phyloP scores from a whole-genome alignment of 2,797 vertebrate species.

The Mareca strepera region DNA sequence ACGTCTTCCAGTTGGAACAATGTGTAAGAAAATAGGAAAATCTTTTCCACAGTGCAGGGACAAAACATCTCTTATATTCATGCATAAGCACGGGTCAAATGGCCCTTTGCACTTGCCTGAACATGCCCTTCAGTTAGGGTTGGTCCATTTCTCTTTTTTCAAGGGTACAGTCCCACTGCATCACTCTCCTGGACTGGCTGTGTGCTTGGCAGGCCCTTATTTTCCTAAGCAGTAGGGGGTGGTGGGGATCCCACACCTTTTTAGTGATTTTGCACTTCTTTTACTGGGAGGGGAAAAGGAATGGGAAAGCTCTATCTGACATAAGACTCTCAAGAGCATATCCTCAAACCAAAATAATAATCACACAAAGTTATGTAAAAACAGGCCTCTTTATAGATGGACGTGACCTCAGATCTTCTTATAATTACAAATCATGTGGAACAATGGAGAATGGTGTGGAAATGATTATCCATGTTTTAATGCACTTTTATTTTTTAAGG shows the following conservation, averaged over 20 bases:
- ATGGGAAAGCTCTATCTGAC: background rate
- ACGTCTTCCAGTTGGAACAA: background rate
- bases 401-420: background rate
- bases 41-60: background rate
- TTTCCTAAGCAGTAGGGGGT: background rate
- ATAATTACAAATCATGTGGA: background rate
- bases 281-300: background rate
- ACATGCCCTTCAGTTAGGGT: background rate
- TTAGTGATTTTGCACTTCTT: background rate
- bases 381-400: background rate
- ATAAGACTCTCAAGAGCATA: background rate
- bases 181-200: background rate
- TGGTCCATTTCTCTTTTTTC: background rate
- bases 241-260: too few species aligned
- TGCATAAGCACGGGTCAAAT: background rate
- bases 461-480: background rate
- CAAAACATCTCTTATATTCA: background rate
- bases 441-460: background rate
- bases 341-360: background rate
- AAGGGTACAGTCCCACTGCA: background rate
- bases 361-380: background rate
- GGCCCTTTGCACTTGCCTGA: background rate
- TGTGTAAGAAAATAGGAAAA: background rate
- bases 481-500: background rate
- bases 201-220: background rate